Evolutionary conservation across 2,113 vertebrate genomes (phyloP).

Genomic region (Acrocephalus arundinaceus): DNA sequence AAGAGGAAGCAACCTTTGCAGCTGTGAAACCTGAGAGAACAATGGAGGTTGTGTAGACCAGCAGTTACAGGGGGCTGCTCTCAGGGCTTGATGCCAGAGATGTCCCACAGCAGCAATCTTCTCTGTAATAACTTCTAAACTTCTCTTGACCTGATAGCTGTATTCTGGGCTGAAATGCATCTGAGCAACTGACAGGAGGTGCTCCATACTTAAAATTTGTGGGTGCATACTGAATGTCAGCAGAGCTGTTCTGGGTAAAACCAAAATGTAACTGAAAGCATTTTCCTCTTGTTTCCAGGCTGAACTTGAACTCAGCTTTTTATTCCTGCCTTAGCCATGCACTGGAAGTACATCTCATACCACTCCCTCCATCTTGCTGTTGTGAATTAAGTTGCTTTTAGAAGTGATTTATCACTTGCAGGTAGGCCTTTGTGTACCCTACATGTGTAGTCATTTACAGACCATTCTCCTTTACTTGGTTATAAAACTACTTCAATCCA

Average conservation of each 20-base stretch:
- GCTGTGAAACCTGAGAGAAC: constrained; percentile 65
- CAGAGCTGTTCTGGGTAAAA: background rate
- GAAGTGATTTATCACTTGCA: fast-evolving
- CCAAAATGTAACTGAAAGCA: background rate
- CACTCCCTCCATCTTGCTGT: background rate
- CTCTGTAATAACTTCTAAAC: constrained; percentile 39
- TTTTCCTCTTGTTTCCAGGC: background rate
- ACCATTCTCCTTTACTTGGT: background rate
- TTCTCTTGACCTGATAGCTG: constrained; percentile 21
- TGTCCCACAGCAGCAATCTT: constrained; percentile 22
- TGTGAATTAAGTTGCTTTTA: background rate
- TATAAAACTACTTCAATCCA: background rate
- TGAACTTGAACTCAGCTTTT: background rate
- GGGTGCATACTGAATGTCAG: background rate
- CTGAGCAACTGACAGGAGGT: background rate
- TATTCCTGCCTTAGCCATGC: background rate
- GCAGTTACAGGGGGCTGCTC: constrained; percentile 1
- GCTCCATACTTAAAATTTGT: background rate
- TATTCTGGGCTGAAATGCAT: background rate
- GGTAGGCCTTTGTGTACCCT: background rate
- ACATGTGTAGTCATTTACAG: background rate
- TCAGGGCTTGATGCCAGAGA: background rate
- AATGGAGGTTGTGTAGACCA: constrained; percentile 19
- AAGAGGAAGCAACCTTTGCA: constrained; percentile 44
- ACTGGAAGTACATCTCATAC: background rate